These are phyloP conservation scores for Ridgeia piscesae DNA, from an alignment of 1,140 invertebrate species.

Conservation along the genomic window DNA sequence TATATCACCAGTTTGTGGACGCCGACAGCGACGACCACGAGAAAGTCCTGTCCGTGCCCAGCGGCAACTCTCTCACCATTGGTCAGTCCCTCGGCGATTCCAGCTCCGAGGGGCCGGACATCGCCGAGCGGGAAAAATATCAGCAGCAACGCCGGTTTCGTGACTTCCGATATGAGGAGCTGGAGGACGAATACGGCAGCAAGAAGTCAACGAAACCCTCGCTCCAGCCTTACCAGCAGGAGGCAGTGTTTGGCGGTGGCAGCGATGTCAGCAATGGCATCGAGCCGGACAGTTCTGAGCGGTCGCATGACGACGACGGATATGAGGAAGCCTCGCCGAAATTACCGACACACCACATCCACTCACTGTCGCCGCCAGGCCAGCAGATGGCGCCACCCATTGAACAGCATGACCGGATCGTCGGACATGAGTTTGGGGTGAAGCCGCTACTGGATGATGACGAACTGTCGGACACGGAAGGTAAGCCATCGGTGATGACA, in stretches of 20 bases:
- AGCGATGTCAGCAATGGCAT: constrained; percentile 41
- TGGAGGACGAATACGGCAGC: constrained; percentile 58
- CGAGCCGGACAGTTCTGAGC: constrained; percentile 43
- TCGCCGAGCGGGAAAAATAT: constrained; percentile 8
- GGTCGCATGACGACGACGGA: constrained; percentile 23
- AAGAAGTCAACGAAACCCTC: constrained; percentile 69
- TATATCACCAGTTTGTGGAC: constrained; percentile 14
- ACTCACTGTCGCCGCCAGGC: constrained; percentile 10
- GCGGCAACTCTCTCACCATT: background rate
- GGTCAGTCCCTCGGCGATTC: constrained; percentile 3
- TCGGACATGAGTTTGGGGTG: constrained; percentile 79
- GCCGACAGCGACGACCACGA: constrained; percentile 16
- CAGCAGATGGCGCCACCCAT: constrained; percentile 24
- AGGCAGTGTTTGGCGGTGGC: constrained; percentile 34
- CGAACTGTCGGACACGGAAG: constrained; percentile 67
- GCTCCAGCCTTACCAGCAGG: constrained; percentile 61
- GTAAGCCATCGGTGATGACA: constrained; percentile 18
- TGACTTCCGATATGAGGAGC: constrained; percentile 51
- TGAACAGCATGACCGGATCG: constrained; percentile 58
- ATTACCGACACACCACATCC: constrained; percentile 17
- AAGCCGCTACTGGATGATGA: constrained; percentile 77
- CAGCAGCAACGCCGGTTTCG: constrained; percentile 53
- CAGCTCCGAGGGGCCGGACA: constrained; percentile 2
- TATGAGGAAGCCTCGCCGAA: constrained; percentile 21
- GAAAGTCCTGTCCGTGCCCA: background rate